These are phyloP conservation scores for Ovis canadensis DNA, from an alignment of 2,113 vertebrate species.

Conservation along the genomic window DNA sequence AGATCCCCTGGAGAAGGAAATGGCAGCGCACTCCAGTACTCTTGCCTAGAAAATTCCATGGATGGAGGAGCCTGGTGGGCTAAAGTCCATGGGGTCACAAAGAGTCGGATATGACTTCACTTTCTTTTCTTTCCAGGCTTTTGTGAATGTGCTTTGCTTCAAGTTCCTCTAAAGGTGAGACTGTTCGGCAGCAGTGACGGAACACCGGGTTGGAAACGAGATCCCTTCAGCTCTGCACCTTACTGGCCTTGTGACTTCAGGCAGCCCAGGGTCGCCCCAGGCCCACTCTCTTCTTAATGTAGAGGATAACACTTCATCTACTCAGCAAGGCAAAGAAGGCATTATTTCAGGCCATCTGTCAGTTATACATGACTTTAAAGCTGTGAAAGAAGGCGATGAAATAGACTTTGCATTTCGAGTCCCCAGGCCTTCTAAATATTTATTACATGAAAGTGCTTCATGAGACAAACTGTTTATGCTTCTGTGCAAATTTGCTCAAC, in stretches of 20 bases:
- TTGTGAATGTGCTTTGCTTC: neutral
- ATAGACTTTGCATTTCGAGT: neutral
- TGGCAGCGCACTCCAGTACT: too few relatives aligned
- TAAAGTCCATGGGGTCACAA: too few relatives aligned
- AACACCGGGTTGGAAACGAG: neutral
- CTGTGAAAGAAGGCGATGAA: neutral
- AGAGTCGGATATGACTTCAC: too few relatives aligned
- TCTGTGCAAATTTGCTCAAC: neutral
- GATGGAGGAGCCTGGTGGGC: too few relatives aligned
- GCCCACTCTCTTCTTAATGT: neutral
- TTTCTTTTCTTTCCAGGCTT: neutral
- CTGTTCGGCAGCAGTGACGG: neutral
- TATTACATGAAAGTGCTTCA: neutral
- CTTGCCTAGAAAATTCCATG: too few relatives aligned
- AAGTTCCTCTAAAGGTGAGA: neutral
- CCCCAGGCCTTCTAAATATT: neutral
- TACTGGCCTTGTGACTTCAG: neutral
- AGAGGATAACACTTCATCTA: neutral
- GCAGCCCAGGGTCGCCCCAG: neutral
- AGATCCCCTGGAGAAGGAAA: too few relatives aligned
- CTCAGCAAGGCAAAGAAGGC: neutral
- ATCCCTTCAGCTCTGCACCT: neutral
- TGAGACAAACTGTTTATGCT: neutral
- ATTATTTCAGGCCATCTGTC: neutral
- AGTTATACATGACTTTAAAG: neutral